phyloP scores from a whole-genome alignment of 2,113 vertebrate species.

The Holacanthus passer region DNA sequence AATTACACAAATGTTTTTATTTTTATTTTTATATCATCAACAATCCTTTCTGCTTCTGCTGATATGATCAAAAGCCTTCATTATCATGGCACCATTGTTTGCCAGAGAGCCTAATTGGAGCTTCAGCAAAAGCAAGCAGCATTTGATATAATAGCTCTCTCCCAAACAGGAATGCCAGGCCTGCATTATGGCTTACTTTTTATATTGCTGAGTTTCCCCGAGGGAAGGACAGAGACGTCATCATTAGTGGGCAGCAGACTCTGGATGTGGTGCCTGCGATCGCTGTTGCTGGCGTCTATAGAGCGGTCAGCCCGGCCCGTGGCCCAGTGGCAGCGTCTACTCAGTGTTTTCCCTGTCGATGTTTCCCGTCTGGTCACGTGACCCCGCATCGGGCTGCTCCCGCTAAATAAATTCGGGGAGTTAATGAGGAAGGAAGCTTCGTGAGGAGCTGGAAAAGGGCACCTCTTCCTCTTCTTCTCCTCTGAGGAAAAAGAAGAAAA shows the following conservation, averaged over 20 bases:
- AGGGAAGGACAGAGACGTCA: constrained; percentile 69
- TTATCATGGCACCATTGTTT: constrained; percentile 64
- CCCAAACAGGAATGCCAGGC: constrained; percentile 60
- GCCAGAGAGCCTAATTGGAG: constrained; percentile 69
- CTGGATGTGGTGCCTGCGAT: constrained; percentile 41
- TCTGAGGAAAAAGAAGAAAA: constrained; percentile 72
- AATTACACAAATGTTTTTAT: constrained; percentile 44
- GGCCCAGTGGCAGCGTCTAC: constrained; percentile 50
- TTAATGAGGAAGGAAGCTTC: constrained; percentile 82
- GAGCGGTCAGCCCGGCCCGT: constrained; percentile 62
- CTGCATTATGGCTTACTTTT: constrained; percentile 67
- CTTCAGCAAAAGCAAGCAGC: constrained; percentile 68
- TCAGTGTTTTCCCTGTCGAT: constrained; percentile 49
- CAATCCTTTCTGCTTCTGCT: constrained; percentile 54
- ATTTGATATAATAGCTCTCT: constrained; percentile 73
- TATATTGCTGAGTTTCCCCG: constrained; percentile 63
- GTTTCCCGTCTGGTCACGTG: constrained; percentile 61
- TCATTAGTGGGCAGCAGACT: constrained; percentile 76
- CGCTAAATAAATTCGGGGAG: constrained; percentile 68
- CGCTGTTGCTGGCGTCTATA: constrained; percentile 58
- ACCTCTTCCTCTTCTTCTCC: constrained; percentile 76
- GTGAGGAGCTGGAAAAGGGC: constrained; percentile 81
- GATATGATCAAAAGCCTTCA: constrained; percentile 73
- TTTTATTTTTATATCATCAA: constrained; percentile 32
- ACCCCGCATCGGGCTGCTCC: constrained; percentile 50